Base-by-base conservation (phyloP, 2,113 vertebrate genomes). In the Cyphomyrus discorhynchus region DNA sequence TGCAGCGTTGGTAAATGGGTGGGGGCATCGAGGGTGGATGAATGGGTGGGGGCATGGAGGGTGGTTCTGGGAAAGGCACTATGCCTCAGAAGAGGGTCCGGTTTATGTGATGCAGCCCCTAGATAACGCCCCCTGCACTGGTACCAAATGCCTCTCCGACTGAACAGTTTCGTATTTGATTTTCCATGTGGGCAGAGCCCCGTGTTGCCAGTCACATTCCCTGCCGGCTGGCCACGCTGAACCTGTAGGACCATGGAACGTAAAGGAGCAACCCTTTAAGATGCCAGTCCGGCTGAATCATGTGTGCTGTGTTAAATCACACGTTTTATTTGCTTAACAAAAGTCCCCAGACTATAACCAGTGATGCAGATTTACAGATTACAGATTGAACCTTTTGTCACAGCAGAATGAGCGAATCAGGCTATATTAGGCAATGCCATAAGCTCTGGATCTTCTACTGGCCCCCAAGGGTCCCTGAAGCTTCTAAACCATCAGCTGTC, bases 131-230 rank as follows among this genome's bases (percentile, higher is more conserved):
- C 80, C 66, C 24, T 9, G n/a, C 58, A 27, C 58, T 1, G 47
- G 83, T 27, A 89, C 88, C 21, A 89, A 31, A 86, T 82, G 45
- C 88, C 88, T 74, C 47, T 62, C 39, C 3, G 3, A 42, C 39
- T 42, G 39, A 42, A 42, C 3, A 42, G 39, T 42, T 50, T 11
- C 7, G 1, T 89, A 80, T 90, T 91, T 90, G 86, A 82, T 90
- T 87, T 47, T n/a, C 39, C 83, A 84, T 66, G 13, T 13, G 89
- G 90, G 91, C 89, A 87, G 49, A 89, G 11, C 83, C 62, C 88
- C 47, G 11, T 27, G 89, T 31, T 50, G 31, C 50, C 52, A 35
- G 91, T 93, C 92, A 93, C 88, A 83, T 89, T 91, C 86, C 80
- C 90, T 53, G 80, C 87, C 52, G 53, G 88, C 87, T 87, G 47